These are phyloP conservation scores for Neodon shergylaensis DNA, from an alignment of 2,113 vertebrate genomes.

Conservation along the genomic window DNA sequence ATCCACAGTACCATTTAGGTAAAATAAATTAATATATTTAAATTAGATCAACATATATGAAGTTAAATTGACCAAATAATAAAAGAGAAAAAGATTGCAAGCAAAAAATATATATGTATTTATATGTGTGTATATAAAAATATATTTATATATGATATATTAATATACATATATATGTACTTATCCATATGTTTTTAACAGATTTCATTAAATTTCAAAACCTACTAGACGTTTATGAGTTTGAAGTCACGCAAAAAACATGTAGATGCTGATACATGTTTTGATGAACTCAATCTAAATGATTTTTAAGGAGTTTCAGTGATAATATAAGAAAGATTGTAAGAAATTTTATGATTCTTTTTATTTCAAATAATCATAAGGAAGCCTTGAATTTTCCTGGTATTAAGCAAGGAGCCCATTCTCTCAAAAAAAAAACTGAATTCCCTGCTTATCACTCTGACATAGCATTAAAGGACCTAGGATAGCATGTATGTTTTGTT, in stretches of 20 bases:
- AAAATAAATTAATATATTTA: not conserved
- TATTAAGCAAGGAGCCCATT: constrained; percentile 39
- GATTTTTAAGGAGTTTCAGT: constrained; percentile 33
- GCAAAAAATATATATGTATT: not conserved
- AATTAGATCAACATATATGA: not conserved
- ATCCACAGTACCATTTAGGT: not conserved
- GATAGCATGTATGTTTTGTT: not conserved
- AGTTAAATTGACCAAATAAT: not conserved
- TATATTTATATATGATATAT: too few species aligned
- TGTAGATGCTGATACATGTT: not conserved
- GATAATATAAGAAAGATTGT: not conserved
- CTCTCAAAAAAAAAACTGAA: constrained; percentile 1
- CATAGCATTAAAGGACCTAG: not conserved
- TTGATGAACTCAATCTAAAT: constrained; percentile 22
- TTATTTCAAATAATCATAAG: constrained; percentile 30
- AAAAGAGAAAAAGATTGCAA: not conserved
- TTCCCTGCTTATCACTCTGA: not conserved
- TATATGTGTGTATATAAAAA: too few species aligned
- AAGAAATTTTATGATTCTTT: not conserved
- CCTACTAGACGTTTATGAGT: not conserved
- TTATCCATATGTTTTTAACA: not conserved
- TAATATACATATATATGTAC: not conserved
- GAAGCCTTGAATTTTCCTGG: not conserved
- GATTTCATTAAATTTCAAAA: not conserved
- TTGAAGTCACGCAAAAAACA: not conserved